Conservation (phyloP, 1,140 invertebrate genomes). For the Thaumetopoea pityocampa region DNA sequence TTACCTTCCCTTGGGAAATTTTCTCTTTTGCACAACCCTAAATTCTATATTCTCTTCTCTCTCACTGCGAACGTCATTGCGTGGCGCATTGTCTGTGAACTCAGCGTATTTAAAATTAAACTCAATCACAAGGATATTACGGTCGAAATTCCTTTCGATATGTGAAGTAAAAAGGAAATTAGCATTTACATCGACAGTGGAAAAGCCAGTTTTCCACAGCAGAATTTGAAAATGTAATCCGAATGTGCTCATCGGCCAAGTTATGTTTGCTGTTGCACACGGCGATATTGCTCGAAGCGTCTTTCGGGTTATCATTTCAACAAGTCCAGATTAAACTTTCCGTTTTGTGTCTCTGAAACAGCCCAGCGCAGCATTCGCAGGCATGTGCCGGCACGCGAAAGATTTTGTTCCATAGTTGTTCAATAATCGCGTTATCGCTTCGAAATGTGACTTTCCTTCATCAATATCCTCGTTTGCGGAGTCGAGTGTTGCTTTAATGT, state of each 20-base stretch:
- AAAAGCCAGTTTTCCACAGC: constrained; percentile 71
- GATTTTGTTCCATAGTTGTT: constrained; percentile 64
- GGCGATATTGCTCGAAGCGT: constrained; percentile 7
- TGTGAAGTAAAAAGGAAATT: constrained; percentile 60
- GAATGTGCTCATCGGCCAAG: constrained; percentile 39
- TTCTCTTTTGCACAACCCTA: constrained; percentile 34
- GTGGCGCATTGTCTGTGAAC: constrained; percentile 66
- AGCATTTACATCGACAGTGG: constrained; percentile 68
- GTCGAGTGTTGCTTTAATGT: constrained; percentile 27
- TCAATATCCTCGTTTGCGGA: constrained; percentile 16
- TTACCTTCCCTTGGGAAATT: constrained; percentile 43
- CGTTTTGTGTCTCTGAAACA: constrained; percentile 45
- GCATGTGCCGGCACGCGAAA: constrained; percentile 67
- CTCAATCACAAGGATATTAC: constrained; percentile 20
- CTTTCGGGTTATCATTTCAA: constrained; percentile 16
- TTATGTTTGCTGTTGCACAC: constrained; percentile 25
- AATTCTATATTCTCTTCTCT: constrained; percentile 30
- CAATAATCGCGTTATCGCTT: constrained; percentile 40
- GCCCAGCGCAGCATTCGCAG: constrained; percentile 60
- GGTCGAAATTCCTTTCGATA: constrained; percentile 31
- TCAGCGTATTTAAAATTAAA: constrained; percentile 27
- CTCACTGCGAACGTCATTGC: constrained; percentile 66
- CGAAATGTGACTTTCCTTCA: constrained; percentile 47
- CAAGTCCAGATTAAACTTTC: constrained; percentile 29
- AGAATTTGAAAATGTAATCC: constrained; percentile 65